phyloP scores from a whole-genome alignment of 2,888 invertebrate species.

The Hetaerina titia region DNA sequence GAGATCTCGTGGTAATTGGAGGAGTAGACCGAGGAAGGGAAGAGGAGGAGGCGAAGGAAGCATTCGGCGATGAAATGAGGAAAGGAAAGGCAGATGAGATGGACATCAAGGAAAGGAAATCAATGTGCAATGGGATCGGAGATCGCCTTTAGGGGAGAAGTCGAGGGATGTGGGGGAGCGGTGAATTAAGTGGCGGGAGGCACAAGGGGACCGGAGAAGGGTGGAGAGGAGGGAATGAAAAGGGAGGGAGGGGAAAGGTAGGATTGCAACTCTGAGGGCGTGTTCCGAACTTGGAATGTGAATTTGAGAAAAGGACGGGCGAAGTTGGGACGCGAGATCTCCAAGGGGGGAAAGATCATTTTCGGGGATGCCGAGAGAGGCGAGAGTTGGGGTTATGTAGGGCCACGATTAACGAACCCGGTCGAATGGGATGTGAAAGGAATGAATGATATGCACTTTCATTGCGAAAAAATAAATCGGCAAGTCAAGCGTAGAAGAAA shows the following conservation, averaged over 20 bases:
- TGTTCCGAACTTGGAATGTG: not conserved
- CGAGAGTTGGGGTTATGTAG: not conserved
- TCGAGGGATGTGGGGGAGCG: not conserved
- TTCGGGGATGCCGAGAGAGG: not conserved
- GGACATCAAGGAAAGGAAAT: not conserved
- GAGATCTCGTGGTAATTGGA: not conserved
- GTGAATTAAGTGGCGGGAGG: not conserved
- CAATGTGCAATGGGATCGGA: conserved; percentile 18
- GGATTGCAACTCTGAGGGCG: not conserved
- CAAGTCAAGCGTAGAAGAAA: not conserved
- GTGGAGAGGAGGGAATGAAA: not conserved
- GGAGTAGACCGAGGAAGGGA: not conserved
- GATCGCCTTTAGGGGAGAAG: not conserved
- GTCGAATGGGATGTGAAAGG: not conserved
- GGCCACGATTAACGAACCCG: not conserved
- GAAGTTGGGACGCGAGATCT: not conserved
- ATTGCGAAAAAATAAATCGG: not conserved
- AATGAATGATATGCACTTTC: not conserved
- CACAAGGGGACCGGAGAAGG: not conserved
- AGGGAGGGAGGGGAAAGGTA: not conserved
- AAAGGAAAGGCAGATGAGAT: not conserved
- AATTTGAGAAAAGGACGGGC: not conserved
- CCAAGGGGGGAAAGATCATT: not conserved
- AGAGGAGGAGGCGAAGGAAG: not conserved
- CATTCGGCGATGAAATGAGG: not conserved